phyloP scores from a whole-genome alignment of 2,113 vertebrate species.

The Corythaeola cristata region DNA sequence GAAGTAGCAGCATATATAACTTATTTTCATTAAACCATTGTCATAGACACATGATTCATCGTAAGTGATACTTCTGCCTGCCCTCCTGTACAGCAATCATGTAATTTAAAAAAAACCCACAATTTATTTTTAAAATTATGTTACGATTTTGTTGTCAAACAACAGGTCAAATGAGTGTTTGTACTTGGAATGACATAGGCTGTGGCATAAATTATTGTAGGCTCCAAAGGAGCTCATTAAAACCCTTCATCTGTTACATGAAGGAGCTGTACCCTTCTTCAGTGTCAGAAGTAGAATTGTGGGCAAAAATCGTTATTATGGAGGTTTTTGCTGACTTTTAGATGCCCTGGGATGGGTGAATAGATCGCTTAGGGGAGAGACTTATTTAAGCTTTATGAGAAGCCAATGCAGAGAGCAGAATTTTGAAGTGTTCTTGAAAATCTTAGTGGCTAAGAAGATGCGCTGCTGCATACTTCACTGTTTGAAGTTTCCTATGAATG shows the following conservation, averaged over 20 bases:
- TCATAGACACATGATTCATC: neutral
- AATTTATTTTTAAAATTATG: conserved; percentile 2
- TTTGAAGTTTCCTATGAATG: neutral
- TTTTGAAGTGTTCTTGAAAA: neutral
- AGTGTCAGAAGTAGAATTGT: neutral
- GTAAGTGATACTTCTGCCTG: neutral
- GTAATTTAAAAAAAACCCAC: neutral
- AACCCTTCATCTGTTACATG: neutral
- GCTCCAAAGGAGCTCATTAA: neutral
- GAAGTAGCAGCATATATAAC: neutral
- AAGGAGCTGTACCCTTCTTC: neutral
- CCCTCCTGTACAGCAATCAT: neutral
- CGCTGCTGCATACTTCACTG: neutral
- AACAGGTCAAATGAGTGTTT: conserved; percentile 9
- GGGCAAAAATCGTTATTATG: neutral
- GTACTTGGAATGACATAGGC: neutral
- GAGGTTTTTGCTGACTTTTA: neutral
- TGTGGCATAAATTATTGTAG: conserved; percentile 1
- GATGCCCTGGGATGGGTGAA: neutral
- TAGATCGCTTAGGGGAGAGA: neutral
- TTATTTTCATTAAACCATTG: neutral
- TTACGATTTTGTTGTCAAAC: conserved; percentile 10
- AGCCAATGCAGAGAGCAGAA: neutral
- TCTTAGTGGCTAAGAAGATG: neutral
- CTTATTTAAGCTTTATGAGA: neutral